A percentile compares a stretch with the other conserved stretches of the same genome.
These are phyloP conservation scores for Zaprionus vittiger DNA, from an alignment of 1,140 invertebrate genomes.

Conservation along the genomic window DNA sequence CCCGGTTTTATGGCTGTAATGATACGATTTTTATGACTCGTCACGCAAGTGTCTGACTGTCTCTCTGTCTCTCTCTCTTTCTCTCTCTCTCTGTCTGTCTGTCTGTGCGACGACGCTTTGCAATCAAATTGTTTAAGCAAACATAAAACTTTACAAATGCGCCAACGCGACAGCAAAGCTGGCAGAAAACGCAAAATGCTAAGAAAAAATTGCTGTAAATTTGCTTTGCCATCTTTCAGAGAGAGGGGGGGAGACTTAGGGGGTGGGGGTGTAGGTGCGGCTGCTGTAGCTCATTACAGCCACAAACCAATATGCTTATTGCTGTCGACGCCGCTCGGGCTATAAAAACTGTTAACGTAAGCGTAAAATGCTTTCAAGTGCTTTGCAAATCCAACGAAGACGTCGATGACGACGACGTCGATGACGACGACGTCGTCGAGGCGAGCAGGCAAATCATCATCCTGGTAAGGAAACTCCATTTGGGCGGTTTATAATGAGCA, in stretches of 20 bases:
- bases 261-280: not conserved
- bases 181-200: slow-evolving; percentile 25
- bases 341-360: slow-evolving; percentile 82
- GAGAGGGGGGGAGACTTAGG: not conserved
- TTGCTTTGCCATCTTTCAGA: slow-evolving; percentile 54
- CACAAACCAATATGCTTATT: slow-evolving; percentile 82
- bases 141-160: slow-evolving; percentile 81
- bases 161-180: slow-evolving; percentile 25
- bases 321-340: slow-evolving; percentile 53
- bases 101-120: slow-evolving; percentile 30
- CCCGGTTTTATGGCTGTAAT: slow-evolving; percentile 78
- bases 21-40: slow-evolving; percentile 81
- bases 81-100: slow-evolving; percentile 10
- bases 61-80: not conserved
- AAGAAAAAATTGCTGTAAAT: slow-evolving; percentile 61
- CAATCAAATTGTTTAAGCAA: slow-evolving; percentile 82
- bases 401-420: not conserved
- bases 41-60: slow-evolving; percentile 67
- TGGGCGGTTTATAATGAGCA: slow-evolving; percentile 59
- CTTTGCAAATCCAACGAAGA: slow-evolving; percentile 69
- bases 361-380: slow-evolving; percentile 82
- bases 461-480: slow-evolving; percentile 24
- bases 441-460: slow-evolving; percentile 42
- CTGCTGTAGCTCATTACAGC: slow-evolving; percentile 70
- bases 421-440: not conserved